Base-by-base conservation (phyloP, 2,888 invertebrate species). In the Agrotis segetum region DNA sequence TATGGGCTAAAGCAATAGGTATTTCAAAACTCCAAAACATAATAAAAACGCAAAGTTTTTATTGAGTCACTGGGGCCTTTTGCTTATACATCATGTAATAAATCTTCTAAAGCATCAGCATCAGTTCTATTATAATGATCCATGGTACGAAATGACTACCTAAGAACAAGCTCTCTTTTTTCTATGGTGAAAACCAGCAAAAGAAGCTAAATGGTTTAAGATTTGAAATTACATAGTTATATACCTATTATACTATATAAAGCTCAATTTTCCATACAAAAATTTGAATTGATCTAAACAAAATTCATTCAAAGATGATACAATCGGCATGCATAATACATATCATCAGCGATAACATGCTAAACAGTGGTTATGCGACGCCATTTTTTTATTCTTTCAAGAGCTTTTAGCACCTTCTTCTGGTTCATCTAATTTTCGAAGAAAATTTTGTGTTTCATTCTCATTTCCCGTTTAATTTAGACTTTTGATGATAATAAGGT, bases 271-370 rank as follows among this genome's bases (percentile, higher is more conserved):
- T 19, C 62, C 19, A 44, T 61, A 52, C 13, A 56, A 61, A 65
- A 74, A 77, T 71, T 74, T 68, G 61, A 77, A 67, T 65, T 65
- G 58, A 70, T 70, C 47, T 63, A 69, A 81, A 70, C 67, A 34
- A 66, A 69, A 81, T 82, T 82, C 58, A 49, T 67, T 64, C 65
- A 67, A 68, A 34, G 29, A 59, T 71, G 19, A 59, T 69, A 81
- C 64, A 71, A 61, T 79, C 49, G 66, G 70, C 82, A 81, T 81
- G 82, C 75, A 81, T 81, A 78, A 78, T 82, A 62, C 69, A 82
- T 78, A 72, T 75, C 64, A 78, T 82, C 79, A 72, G 52, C 29
- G 34, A 70, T 72, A 72, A 69, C 59, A 67, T 59, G 71, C 61
- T 70, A 72, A 69, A 70, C 79, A 71, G 66, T 53, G 68, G 46